These are phyloP conservation scores for Garra rufa DNA, from an alignment of 2,113 vertebrate species.

Conservation along the genomic window DNA sequence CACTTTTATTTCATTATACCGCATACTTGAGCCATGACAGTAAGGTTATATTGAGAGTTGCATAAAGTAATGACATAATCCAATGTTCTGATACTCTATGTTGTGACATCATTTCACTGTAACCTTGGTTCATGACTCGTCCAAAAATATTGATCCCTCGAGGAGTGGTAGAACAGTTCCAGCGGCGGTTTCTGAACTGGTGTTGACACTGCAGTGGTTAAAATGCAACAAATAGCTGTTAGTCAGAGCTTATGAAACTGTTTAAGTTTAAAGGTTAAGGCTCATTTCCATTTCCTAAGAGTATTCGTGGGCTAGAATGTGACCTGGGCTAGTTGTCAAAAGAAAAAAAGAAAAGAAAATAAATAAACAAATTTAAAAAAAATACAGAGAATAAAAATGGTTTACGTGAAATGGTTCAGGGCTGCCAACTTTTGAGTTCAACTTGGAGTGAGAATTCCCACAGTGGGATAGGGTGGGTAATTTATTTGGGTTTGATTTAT, in stretches of 20 bases:
- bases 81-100: neutral
- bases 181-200: slow-evolving; percentile 75
- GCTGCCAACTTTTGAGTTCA: no score
- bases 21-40: neutral
- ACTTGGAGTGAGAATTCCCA: no score
- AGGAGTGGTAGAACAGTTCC: slow-evolving; percentile 82
- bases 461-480: no score
- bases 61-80: neutral
- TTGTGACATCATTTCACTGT: slow-evolving; percentile 17
- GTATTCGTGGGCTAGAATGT: neutral
- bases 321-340: neutral
- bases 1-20: neutral
- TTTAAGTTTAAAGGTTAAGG: neutral
- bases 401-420: no score
- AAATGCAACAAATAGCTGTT: neutral
- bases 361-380: no score
- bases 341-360: no score
- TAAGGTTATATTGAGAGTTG: neutral
- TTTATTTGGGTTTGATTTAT: no score
- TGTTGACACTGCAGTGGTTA: slow-evolving; percentile 72
- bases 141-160: slow-evolving; percentile 80
- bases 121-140: slow-evolving; percentile 79
- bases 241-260: neutral
- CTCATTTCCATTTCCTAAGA: neutral
- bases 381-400: no score